Conservation (phyloP, 2,888 invertebrate genomes). For the Cerastis leucographa region DNA sequence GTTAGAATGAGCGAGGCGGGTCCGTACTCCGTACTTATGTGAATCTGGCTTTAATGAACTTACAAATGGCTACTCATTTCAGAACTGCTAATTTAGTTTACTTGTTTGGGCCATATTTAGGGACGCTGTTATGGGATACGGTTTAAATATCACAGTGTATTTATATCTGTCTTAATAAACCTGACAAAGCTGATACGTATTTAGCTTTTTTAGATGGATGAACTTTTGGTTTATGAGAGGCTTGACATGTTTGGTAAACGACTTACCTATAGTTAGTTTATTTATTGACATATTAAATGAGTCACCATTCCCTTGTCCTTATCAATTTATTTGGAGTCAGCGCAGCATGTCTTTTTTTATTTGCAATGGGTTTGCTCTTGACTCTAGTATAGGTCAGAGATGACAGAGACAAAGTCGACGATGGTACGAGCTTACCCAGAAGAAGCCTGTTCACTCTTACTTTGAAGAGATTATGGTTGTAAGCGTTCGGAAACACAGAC, state of each 20-base stretch:
- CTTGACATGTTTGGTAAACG: not conserved
- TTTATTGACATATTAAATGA: too few relatives aligned
- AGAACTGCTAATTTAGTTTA: constrained; percentile 48
- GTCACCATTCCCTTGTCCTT: too few relatives aligned
- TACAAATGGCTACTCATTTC: constrained; percentile 25
- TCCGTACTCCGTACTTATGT: constrained; percentile 19
- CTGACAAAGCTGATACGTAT: not conserved
- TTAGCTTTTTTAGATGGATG: constrained; percentile 6
- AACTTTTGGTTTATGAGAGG: constrained; percentile 11
- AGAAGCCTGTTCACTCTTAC: too few relatives aligned
- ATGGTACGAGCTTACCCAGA: too few relatives aligned
- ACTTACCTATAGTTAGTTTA: not conserved
- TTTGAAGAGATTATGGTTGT: too few relatives aligned
- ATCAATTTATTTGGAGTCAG: too few relatives aligned
- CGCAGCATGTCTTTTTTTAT: too few relatives aligned
- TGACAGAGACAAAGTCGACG: too few relatives aligned
- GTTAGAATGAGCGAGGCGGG: constrained; percentile 48
- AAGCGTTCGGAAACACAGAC: too few relatives aligned
- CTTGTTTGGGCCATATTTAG: constrained; percentile 24
- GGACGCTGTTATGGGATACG: constrained; percentile 31
- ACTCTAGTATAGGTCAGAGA: too few relatives aligned
- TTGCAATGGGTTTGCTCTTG: too few relatives aligned
- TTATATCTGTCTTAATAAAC: constrained; percentile 25
- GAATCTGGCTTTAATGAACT: constrained; percentile 44
- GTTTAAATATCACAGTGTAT: constrained; percentile 12